A percentile compares a stretch with the other conserved stretches of the same genome.
Conservation (phyloP, 2,888 invertebrate species). For the Brachyptera risi region DNA sequence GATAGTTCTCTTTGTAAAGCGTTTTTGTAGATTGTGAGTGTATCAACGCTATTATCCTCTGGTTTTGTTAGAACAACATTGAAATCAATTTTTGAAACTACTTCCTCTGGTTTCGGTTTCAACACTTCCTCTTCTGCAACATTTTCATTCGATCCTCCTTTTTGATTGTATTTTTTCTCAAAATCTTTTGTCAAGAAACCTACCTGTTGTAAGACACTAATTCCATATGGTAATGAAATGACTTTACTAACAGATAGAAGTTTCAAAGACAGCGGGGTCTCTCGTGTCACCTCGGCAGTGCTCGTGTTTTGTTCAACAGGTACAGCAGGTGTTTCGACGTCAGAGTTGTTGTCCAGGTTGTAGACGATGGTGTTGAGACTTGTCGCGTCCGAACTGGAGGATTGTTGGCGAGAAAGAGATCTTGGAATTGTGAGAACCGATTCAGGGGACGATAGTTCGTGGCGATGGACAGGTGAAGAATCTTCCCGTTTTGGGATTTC, state of each 20-base stretch:
- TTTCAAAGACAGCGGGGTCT: slow-evolving; percentile 51
- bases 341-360: slow-evolving; percentile 45
- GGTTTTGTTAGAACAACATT: slow-evolving; percentile 58
- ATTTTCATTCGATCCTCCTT: background rate
- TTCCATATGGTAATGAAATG: slow-evolving; percentile 63
- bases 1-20: background rate
- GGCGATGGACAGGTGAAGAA: too few species aligned
- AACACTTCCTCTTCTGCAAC: background rate
- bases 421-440: background rate
- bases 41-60: slow-evolving; percentile 36
- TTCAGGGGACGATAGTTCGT: background rate
- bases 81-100: background rate
- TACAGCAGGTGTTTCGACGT: slow-evolving; percentile 59
- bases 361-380: slow-evolving; percentile 66
- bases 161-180: too few species aligned
- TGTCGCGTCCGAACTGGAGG: slow-evolving; percentile 51
- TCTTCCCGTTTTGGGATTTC: background rate
- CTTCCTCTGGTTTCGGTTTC: background rate
- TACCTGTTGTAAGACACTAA: slow-evolving; percentile 50
- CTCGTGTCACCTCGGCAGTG: background rate
- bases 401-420: slow-evolving; percentile 36
- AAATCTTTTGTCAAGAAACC: slow-evolving; percentile 9
- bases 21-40: background rate
- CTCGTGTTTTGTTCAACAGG: slow-evolving; percentile 31
- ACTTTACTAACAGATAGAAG: slow-evolving; percentile 63